A percentile compares a stretch with the other conserved stretches of the same genome.
These are phyloP conservation scores for Anarrhichthys ocellatus DNA, from an alignment of 2,113 vertebrate species.

Conservation along the genomic window DNA sequence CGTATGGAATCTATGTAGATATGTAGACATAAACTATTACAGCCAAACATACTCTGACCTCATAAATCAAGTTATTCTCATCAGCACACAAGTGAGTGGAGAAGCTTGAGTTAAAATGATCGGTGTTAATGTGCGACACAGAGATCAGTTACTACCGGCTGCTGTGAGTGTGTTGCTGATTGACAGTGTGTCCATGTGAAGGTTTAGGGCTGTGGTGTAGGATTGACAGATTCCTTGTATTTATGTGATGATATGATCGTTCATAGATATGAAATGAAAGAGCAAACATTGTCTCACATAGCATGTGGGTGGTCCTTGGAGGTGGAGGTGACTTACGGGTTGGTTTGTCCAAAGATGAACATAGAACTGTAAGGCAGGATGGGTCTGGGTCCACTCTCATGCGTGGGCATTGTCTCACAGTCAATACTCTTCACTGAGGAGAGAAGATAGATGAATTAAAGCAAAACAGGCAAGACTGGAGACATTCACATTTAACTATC, in stretches of 20 bases:
- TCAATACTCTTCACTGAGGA: conserved; percentile 90
- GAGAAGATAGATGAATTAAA: conserved; percentile 10
- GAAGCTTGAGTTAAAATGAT: background rate
- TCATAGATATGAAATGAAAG: background rate
- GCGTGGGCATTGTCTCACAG: conserved; percentile 87
- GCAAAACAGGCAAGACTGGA: background rate
- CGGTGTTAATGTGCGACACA: too few species aligned
- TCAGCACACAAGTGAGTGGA: background rate
- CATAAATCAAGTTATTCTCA: too few species aligned
- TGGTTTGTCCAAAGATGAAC: conserved; percentile 93
- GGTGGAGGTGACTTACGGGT: conserved; percentile 87
- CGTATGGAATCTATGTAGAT: too few species aligned
- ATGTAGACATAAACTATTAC: too few species aligned
- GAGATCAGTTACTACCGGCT: background rate
- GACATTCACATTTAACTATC: background rate
- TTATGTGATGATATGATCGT: background rate
- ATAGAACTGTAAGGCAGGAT: conserved; percentile 96
- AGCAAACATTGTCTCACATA: background rate
- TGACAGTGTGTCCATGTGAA: background rate
- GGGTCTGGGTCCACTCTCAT: conserved; percentile 88
- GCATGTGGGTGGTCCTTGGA: background rate
- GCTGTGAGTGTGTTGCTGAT: background rate
- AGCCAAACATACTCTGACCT: too few species aligned
- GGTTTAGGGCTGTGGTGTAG: background rate
- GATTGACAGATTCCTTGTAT: background rate